Evolutionary conservation across 2,797 vertebrate genomes (phyloP).

Genomic region (Coccyzus lansbergi): DNA sequence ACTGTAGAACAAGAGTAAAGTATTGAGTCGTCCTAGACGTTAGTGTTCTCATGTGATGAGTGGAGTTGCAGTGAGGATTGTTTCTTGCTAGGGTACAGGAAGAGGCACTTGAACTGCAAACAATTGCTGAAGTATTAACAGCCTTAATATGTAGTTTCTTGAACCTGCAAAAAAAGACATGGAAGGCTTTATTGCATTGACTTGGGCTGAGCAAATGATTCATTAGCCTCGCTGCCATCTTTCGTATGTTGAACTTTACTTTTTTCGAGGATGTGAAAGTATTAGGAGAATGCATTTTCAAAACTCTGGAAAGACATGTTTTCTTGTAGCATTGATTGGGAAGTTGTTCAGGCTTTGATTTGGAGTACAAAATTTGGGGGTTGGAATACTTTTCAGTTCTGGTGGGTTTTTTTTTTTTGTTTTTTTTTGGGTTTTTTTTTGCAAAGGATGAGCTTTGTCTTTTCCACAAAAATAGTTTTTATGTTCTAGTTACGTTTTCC

Average conservation of each 20-base stretch:
- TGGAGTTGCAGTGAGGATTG: background rate
- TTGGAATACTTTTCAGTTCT: background rate
- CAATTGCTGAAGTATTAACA: background rate
- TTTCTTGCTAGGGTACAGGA: background rate
- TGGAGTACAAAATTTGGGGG: fast-evolving
- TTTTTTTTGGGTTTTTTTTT: background rate
- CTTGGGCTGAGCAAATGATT: background rate
- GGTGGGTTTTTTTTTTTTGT: background rate
- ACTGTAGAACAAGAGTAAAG: background rate
- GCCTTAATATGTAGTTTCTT: background rate
- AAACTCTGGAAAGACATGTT: background rate
- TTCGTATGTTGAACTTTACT: background rate
- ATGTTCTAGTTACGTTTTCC: background rate
- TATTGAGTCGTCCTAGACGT: background rate
- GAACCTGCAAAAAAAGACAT: background rate
- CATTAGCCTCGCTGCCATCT: background rate
- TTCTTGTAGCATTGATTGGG: background rate
- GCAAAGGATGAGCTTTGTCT: background rate
- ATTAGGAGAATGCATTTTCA: background rate
- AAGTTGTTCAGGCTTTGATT: background rate
- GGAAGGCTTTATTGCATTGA: background rate
- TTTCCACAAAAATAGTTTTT: background rate
- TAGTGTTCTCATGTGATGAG: background rate
- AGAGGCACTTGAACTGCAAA: background rate
- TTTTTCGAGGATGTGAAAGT: background rate